These are phyloP conservation scores for Catalaphyllia jardinei DNA, from an alignment of 64 coral and sea anemone genomes.

Conservation along the genomic window DNA sequence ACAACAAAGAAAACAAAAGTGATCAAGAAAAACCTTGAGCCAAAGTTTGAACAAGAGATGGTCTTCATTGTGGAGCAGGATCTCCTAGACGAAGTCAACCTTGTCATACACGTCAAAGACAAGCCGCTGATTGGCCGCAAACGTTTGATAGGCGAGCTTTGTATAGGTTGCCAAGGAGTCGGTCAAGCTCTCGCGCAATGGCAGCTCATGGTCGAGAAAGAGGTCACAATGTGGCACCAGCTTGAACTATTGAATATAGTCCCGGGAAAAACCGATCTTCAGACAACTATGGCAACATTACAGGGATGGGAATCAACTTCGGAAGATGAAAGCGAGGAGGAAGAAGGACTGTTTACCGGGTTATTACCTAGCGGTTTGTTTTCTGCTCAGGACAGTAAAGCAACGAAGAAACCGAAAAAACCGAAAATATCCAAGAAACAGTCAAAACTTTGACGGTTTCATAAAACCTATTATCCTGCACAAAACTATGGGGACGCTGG, in stretches of 20 bases:
- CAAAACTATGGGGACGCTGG: no score
- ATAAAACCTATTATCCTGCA: neutral
- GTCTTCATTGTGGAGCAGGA: constrained; percentile 49
- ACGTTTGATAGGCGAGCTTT: constrained; percentile 78
- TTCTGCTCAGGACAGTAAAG: constrained; percentile 43
- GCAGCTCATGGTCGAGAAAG: constrained; percentile 80
- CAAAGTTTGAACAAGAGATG: constrained; percentile 67
- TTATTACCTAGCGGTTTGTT: constrained; percentile 69
- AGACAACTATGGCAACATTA: constrained; percentile 74
- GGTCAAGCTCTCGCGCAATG: constrained; percentile 75
- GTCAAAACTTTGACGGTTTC: constrained; percentile 13
- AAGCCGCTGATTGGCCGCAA: constrained; percentile 71
- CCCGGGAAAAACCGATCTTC: constrained; percentile 80
- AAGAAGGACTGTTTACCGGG: constrained; percentile 57
- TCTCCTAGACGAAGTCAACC: constrained; percentile 74
- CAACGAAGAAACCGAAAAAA: constrained; percentile 36
- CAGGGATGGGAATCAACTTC: constrained; percentile 62
- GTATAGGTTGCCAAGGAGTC: constrained; percentile 72
- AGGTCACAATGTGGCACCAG: constrained; percentile 88
- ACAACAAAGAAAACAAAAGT: constrained; percentile 76
- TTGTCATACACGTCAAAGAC: constrained; percentile 86
- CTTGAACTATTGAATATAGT: constrained; percentile 85
- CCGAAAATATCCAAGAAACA: constrained; percentile 15
- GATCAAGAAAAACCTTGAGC: constrained; percentile 83
- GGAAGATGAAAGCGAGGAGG: constrained; percentile 73